Evolutionary conservation across 2,888 invertebrate genomes (phyloP), one percentile per base, ranked within the genome.

Genomic region (Tinea pellionella): DNA sequence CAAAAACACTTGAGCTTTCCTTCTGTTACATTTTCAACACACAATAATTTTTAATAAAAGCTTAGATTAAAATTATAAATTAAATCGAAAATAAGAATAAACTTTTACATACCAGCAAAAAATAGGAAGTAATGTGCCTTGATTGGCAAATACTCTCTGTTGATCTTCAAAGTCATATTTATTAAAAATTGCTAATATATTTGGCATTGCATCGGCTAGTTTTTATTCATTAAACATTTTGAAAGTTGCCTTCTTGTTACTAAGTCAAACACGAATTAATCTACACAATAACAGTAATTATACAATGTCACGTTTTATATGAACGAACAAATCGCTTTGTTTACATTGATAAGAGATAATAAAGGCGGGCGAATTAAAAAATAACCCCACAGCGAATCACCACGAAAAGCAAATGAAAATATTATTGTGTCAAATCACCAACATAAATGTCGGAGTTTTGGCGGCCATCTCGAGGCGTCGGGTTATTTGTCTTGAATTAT

Each of bases 121-220:
- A 96, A 94, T 73, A 95, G 93, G 80, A 96, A 95, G 73, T 92
- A 96, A 73, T 96, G 96, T 0, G 92, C 92, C 88, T 96, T 96
- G 59, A 96, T 89, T 11, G 96, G 95, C 77, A 96, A 69, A 59
- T 95, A 87, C 51, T 86, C 87, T 65, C 71, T 88, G 74, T 95
- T 92, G 60, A 96, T 88, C 75, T 90, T 90, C 67, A 90, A 69
- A 80, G 89, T 89, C 83, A 78, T 87, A 29, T 29, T 43, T 59
- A 42, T 56, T 29, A 19, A 13, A n/a, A 15, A 53, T 3, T 6
- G 6, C 24, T 24, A 24, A 24, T 6, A 24, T 6, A 6, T 24
- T 24, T 24, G 24, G 24, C 24, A 24, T 24, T 6, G 24, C 24
- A 24, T 24, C 2, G 24, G 6, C 24, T 6, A 24, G 3, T 24